Conservation (phyloP, 2,888 invertebrate species). For the Mythimna loreyi region DNA sequence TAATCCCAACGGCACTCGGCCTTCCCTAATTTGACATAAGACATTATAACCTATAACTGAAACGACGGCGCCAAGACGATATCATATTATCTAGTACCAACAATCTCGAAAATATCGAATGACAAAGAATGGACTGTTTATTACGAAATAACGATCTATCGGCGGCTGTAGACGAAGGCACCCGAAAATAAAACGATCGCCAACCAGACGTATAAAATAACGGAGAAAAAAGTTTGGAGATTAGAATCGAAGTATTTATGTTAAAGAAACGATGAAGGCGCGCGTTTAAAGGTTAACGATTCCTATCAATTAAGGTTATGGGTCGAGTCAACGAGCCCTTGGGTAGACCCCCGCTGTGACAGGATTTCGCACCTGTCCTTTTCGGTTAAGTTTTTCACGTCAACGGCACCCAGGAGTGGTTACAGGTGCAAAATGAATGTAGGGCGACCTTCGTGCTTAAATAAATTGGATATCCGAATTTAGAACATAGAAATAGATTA, state of each 20-base stretch:
- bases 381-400: constrained; percentile 83
- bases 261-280: constrained; percentile 85
- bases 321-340: constrained; percentile 80
- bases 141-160: constrained; percentile 88
- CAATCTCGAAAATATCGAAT: constrained; percentile 88
- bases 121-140: constrained; percentile 90
- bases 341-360: constrained; percentile 83
- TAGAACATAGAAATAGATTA: neutral
- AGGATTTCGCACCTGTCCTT: constrained; percentile 88
- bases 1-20: constrained; percentile 67
- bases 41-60: constrained; percentile 79
- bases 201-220: constrained; percentile 84
- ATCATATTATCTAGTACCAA: constrained; percentile 77
- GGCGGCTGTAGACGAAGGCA: constrained; percentile 79
- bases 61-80: constrained; percentile 82
- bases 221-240: constrained; percentile 83
- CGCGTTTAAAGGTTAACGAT: constrained; percentile 90
- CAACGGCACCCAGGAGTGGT: constrained; percentile 80
- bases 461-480: constrained; percentile 32
- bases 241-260: constrained; percentile 89
- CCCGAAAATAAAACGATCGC: constrained; percentile 89
- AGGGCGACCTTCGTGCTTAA: constrained; percentile 67
- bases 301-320: constrained; percentile 91
- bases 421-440: constrained; percentile 83
- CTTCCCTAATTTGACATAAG: constrained; percentile 76